A percentile compares a stretch with the other conserved stretches of the same genome.
Conservation (phyloP, 2,797 vertebrate genomes). For the Sebastes wilsoni region DNA sequence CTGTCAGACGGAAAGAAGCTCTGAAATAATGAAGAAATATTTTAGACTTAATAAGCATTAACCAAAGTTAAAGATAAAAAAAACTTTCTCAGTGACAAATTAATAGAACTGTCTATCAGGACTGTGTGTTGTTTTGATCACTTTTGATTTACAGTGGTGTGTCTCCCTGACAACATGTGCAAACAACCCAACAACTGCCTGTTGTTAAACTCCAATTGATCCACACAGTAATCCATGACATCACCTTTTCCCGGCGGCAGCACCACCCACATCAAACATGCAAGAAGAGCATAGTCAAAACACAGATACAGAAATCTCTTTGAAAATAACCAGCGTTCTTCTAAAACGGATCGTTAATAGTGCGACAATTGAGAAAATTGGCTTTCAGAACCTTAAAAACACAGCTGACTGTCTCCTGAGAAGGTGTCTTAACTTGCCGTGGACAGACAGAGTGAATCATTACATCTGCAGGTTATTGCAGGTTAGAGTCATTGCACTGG, state of each 20-base stretch:
- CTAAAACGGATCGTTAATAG: neutral
- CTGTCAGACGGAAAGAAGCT: constrained; percentile 6
- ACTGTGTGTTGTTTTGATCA: neutral
- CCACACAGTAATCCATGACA: neutral
- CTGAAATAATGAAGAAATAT: neutral
- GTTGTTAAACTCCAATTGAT: constrained; percentile 1
- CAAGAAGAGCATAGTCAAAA: neutral
- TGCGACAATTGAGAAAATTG: neutral
- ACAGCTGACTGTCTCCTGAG: neutral
- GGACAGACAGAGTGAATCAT: constrained; percentile 20
- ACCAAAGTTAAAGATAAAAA: neutral
- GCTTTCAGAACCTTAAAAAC: constrained; percentile 13
- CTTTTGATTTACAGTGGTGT: neutral
- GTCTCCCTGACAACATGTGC: constrained; percentile 18
- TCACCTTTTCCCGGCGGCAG: neutral
- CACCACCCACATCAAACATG: neutral
- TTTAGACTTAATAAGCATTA: neutral
- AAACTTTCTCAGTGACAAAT: neutral
- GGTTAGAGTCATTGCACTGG: constrained; percentile 29
- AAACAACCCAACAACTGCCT: constrained; percentile 5
- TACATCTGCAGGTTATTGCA: constrained; percentile 25
- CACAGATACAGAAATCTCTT: neutral
- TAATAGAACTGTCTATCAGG: neutral
- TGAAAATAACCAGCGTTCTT: neutral
- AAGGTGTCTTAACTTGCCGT: constrained; percentile 1